Evolutionary conservation across 2,797 vertebrate species (phyloP).

Genomic region (Mormyrops attenuatus): DNA sequence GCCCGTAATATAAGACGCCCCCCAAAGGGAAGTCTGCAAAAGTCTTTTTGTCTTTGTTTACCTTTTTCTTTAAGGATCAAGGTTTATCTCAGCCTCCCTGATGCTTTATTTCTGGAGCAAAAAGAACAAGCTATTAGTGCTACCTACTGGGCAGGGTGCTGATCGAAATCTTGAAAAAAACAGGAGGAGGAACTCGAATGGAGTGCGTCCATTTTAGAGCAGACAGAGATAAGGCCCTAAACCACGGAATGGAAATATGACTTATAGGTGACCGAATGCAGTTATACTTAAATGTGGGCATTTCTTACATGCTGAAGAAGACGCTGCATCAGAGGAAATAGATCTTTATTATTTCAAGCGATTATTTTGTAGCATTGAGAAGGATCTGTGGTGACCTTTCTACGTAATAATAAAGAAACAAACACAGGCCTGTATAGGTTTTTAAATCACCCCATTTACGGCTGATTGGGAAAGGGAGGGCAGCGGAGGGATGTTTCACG

Average conservation of each 20-base stretch:
- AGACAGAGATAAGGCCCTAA: constrained; percentile 40
- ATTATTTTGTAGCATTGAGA: background rate
- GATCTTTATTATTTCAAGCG: background rate
- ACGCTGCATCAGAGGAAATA: background rate
- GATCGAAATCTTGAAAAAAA: constrained; percentile 56
- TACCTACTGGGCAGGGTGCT: constrained; percentile 24
- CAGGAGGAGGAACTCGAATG: constrained; percentile 22
- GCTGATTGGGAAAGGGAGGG: background rate
- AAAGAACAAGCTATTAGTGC: constrained; percentile 47
- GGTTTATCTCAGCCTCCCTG: constrained; percentile 47
- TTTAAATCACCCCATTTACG: background rate
- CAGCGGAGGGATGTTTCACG: background rate
- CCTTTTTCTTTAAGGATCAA: constrained; percentile 39
- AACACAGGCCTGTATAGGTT: background rate
- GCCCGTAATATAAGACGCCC: constrained; percentile 19
- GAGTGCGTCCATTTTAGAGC: constrained; percentile 40
- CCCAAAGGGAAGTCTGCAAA: constrained; percentile 14
- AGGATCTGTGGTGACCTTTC: background rate
- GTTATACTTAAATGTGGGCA: constrained; percentile 45
- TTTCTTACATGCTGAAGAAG: background rate
- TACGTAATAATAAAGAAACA: background rate
- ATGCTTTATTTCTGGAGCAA: constrained; percentile 42
- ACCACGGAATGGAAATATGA: constrained; percentile 32
- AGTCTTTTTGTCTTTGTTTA: constrained; percentile 35
- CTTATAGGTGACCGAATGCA: constrained; percentile 30